Evolutionary conservation across 2,888 invertebrate species (phyloP), one percentile per base, ranked within the genome.

Genomic region (Eustalomyia histrio): DNA sequence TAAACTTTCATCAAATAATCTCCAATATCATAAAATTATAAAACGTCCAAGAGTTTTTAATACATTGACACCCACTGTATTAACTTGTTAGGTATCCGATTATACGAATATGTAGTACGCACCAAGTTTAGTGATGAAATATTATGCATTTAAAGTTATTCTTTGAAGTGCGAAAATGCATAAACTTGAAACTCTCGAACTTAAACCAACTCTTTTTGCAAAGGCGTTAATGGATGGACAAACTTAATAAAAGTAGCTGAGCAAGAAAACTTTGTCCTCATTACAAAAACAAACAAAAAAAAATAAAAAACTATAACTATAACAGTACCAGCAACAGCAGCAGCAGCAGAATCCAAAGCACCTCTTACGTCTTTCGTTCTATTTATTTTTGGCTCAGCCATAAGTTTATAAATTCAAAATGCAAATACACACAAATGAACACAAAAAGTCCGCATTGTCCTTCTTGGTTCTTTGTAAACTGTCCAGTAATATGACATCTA

Each of bases 191-290:
- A 78, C 81, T 78, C 73, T 78, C 64, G 69, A 80, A 72, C 72
- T 69, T 65, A 52, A 64, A 60, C 65, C 64, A 76, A 76, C 80
- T 81, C 69, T 79, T 81, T 21, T 69, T 74, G 65, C 61, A 78
- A 67, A 81, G 81, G 81, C 81, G 81, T 81, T 81, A 81, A 81
- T 81, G 81, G 81, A 81, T 81, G 74, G 81, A 81, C 81, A 78
- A 81, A 81, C 81, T 81, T 81, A 81, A 78, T 81, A 71, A 76
- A 78, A 78, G 58, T 74, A 55, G 69, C 76, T 69, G 81, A 60
- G 65, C 76, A 71, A 67, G 64, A 78, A 81, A 81, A 81, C 74
- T 81, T 81, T 81, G 81, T 78, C 78, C 74, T 78, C 76, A 78
- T 78, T 81, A 74, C 64, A 24, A 65, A 69, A 73, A n/a, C n/a